phyloP scores from a whole-genome alignment of 2,888 invertebrate genomes.

The Drosophila lutescens region DNA sequence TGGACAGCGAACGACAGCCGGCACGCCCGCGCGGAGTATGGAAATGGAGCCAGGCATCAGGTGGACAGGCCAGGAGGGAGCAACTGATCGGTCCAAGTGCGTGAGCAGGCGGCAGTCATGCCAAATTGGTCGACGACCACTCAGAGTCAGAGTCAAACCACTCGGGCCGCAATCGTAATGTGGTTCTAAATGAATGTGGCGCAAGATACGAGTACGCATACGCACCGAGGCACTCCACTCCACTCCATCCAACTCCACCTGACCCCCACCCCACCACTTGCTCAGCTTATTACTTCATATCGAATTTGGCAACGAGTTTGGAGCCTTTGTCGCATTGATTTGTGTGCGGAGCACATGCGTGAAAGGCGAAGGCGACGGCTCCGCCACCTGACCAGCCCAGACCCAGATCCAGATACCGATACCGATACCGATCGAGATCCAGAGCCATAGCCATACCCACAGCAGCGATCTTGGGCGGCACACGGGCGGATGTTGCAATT shows the following conservation, averaged over 20 bases:
- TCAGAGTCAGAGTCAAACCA: conserved; percentile 31
- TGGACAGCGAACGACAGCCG: conserved; percentile 61
- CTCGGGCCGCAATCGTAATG: conserved; percentile 60
- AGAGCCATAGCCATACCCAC: not conserved
- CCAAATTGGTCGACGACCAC: conserved; percentile 37
- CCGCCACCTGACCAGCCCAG: conserved; percentile 36
- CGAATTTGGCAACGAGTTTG: conserved; percentile 58
- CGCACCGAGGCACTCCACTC: conserved; percentile 2
- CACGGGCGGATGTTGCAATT: conserved; percentile 71
- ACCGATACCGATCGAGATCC: conserved; percentile 4
- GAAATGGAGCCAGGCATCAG: not conserved
- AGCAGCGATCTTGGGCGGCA: conserved; percentile 53
- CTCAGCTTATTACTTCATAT: conserved; percentile 70
- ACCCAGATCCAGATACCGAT: conserved; percentile 15
- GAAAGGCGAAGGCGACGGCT: conserved; percentile 61
- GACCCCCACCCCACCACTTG: conserved; percentile 22
- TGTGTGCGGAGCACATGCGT: conserved; percentile 63
- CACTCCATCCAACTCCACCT: conserved; percentile 22
- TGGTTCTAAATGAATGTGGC: conserved; percentile 77
- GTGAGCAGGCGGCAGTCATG: conserved; percentile 38
- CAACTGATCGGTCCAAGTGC: conserved; percentile 47
- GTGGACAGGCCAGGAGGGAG: not conserved
- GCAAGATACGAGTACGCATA: conserved; percentile 63
- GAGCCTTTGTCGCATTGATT: conserved; percentile 54
- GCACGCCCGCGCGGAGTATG: conserved; percentile 55